A percentile compares a stretch with the other conserved stretches of the same genome.
Conservation (phyloP, 1,140 invertebrate species). For the Drosophila setifemur region DNA sequence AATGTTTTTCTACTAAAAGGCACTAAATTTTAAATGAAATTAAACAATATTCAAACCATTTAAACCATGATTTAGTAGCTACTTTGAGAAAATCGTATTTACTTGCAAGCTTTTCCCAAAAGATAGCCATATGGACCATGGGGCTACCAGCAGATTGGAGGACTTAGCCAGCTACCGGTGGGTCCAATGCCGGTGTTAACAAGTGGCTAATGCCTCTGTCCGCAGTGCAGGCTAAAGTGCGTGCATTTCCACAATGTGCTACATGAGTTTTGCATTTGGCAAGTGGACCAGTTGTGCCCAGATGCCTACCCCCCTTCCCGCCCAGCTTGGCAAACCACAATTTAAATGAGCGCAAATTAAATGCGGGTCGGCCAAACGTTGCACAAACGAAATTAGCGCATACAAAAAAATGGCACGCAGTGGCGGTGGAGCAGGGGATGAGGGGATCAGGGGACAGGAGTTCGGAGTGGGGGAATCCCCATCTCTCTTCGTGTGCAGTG, state of each 20-base stretch:
- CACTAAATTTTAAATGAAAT: too few relatives aligned
- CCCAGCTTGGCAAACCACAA: constrained; percentile 19
- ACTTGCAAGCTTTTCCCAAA: too few relatives aligned
- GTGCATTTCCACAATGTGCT: constrained; percentile 59
- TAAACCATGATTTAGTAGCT: too few relatives aligned
- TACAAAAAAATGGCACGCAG: constrained; percentile 11
- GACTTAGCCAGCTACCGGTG: constrained; percentile 21
- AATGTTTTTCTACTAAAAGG: too few relatives aligned
- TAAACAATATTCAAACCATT: too few relatives aligned
- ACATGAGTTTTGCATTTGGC: constrained; percentile 74
- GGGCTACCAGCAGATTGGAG: neutral
- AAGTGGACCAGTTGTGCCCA: constrained; percentile 3
- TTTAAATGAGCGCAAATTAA: constrained; percentile 76
- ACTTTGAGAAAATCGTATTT: too few relatives aligned
- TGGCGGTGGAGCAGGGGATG: neutral
- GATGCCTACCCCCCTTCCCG: neutral
- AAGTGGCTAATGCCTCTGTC: constrained; percentile 43
- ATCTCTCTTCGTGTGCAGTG: constrained; percentile 54
- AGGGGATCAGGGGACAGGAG: neutral
- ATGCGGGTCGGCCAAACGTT: constrained; percentile 69
- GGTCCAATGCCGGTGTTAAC: constrained; percentile 42
- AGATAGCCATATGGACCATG: too few relatives aligned
- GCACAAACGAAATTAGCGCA: constrained; percentile 64
- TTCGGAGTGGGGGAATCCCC: constrained; percentile 23
- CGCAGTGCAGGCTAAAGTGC: constrained; percentile 53